phyloP scores from a whole-genome alignment of 1,140 invertebrate genomes.

The Musca domestica region DNA sequence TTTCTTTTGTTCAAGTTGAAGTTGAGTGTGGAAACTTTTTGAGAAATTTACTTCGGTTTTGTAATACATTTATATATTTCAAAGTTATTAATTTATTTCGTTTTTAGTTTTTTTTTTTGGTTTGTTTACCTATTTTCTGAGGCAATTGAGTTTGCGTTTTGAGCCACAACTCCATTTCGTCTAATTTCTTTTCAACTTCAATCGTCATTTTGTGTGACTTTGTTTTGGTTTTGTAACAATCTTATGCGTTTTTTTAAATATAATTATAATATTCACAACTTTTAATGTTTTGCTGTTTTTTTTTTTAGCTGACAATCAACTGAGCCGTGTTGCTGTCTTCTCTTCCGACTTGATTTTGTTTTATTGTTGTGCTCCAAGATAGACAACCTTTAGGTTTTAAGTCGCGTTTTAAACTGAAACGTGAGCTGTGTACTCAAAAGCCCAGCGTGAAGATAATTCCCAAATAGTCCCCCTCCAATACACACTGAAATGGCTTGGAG shows the following conservation, averaged over 20 bases:
- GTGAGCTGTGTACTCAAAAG: constrained; percentile 5
- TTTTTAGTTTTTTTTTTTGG: too few relatives aligned
- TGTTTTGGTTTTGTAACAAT: constrained; percentile 24
- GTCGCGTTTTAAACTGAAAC: constrained; percentile 14
- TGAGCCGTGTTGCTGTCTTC: too few relatives aligned
- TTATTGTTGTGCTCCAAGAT: neutral
- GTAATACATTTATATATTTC: too few relatives aligned
- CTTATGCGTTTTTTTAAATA: neutral
- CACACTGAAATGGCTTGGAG: too few relatives aligned
- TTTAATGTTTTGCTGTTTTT: constrained; percentile 6
- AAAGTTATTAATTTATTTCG: too few relatives aligned
- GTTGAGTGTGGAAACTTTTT: too few relatives aligned
- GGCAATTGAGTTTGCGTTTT: constrained; percentile 74
- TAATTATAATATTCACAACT: neutral
- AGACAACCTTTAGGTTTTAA: constrained; percentile 15
- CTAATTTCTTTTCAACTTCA: constrained; percentile 55
- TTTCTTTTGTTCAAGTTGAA: too few relatives aligned
- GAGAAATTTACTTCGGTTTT: too few relatives aligned
- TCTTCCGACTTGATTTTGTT: neutral
- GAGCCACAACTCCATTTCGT: constrained; percentile 71
- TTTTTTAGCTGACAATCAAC: neutral
- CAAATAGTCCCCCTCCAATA: too few relatives aligned
- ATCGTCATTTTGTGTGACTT: too few relatives aligned
- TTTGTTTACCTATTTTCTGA: constrained; percentile 63
- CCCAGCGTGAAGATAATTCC: neutral